Evolutionary conservation across 1,140 invertebrate species (phyloP).

Genomic region (Thalassaphorura encarpata): DNA sequence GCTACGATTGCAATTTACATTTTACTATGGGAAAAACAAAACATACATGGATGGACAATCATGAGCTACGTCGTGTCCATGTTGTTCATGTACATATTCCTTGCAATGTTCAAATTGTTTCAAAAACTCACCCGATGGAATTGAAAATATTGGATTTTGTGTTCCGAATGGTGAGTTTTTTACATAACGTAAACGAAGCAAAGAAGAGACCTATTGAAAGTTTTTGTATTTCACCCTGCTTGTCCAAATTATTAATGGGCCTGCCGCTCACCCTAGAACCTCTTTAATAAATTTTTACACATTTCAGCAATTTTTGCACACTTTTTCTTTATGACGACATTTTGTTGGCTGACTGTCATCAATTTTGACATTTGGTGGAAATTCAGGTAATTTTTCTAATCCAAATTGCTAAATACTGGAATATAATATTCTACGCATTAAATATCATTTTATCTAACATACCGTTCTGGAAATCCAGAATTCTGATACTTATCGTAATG

Average conservation of each 20-base stretch:
- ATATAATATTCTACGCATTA: no score
- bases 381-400: slow-evolving; percentile 8
- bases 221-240: background rate
- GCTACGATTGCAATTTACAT: slow-evolving; percentile 18
- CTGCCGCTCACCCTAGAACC: background rate
- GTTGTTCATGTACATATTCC: slow-evolving; percentile 27
- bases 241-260: background rate
- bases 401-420: no score
- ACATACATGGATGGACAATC: slow-evolving; percentile 30
- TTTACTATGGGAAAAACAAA: slow-evolving; percentile 25
- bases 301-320: slow-evolving; percentile 8
- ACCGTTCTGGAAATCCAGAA: no score
- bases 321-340: slow-evolving; percentile 23
- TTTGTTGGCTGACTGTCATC: slow-evolving; percentile 16
- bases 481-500: no score
- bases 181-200: background rate
- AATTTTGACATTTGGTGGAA: slow-evolving; percentile 18
- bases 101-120: slow-evolving; percentile 14
- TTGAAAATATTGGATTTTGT: background rate
- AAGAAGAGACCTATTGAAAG: background rate
- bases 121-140: background rate
- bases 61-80: slow-evolving; percentile 7
- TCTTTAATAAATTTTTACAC: background rate
- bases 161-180: slow-evolving; percentile 1
- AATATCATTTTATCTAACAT: no score